Base-by-base conservation (phyloP, 2,797 vertebrate species). In the Tragopan temminckii region DNA sequence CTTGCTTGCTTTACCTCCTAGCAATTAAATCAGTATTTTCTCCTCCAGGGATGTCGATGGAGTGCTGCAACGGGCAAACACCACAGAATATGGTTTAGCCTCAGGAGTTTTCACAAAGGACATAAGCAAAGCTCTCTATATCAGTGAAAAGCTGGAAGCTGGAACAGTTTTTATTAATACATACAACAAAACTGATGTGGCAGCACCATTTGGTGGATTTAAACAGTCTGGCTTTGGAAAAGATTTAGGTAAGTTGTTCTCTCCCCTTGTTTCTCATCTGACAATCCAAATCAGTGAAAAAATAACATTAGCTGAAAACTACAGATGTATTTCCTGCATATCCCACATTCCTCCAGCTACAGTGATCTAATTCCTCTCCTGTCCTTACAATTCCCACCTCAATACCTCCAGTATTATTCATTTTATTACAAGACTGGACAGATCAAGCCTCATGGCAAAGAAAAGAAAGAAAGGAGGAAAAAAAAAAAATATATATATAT, bases 131-230 rank as follows among this genome's bases (percentile, higher is more conserved):
- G 98, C 98, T 15, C 97, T 98, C 96, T 98, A 98, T 11, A 90
- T 98, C 85, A 98, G 98, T 40, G 98, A 98, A 57, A 98, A 97
- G 53, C 96, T 98, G 2, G 97, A 98, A 52, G 98, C 98, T 6
- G 98, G 98, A 36, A 98, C 98, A 2, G 98, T 98, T 88, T 98
- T 98, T 55, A 97, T 98, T 71, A 98, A 98, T 91, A 98, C 98
- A 0, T 98, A 98, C 45, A 98, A 98, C 95, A 98, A 98, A 96
- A 98, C 98, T 1, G 98, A 98, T 7, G 98, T 98, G 85, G 98
- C 98, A 4, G 98, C 98, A 25, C 98, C 98, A 4, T 98, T 98
- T 63, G 98, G 98, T 36, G 98, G 98, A 62, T 97, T 98, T 67
- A 98, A 98, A 74, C 97, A 98, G 31, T 98, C 98, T 48, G 98